A percentile compares a stretch with the other conserved stretches of the same genome.
phyloP scores from a whole-genome alignment of 2,797 vertebrate species.

The Coracias cyanogaster region DNA sequence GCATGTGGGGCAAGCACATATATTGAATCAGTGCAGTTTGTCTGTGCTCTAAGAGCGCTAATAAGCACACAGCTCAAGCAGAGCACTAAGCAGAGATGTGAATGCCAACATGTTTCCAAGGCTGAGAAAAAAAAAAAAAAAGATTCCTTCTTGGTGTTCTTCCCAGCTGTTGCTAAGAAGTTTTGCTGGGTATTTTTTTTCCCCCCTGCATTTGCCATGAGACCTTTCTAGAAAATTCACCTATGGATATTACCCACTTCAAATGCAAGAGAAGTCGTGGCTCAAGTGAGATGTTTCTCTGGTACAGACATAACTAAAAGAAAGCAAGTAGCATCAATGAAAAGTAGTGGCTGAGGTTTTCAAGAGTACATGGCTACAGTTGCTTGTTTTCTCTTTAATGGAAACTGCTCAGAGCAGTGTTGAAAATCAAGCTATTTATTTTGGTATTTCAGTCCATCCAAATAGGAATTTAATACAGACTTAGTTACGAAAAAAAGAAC shows the following conservation, averaged over 20 bases:
- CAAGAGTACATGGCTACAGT: not conserved
- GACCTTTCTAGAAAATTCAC: constrained; percentile 12
- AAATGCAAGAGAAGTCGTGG: not conserved
- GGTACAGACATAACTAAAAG: not conserved
- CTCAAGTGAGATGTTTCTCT: not conserved
- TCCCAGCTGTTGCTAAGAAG: constrained; percentile 61
- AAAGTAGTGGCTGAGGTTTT: not conserved
- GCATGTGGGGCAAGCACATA: not conserved
- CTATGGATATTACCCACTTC: not conserved
- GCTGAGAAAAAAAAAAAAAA: constrained; percentile 26
- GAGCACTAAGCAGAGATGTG: not conserved
- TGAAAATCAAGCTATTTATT: not conserved
- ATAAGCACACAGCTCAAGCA: constrained; percentile 1
- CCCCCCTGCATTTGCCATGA: not conserved
- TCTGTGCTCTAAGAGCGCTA: not conserved
- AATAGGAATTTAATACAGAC: not conserved
- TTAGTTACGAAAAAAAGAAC: not conserved
- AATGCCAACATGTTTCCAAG: constrained; percentile 15
- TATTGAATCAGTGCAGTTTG: not conserved
- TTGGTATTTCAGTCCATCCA: not conserved
- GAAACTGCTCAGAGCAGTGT: not conserved
- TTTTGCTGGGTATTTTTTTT: not conserved
- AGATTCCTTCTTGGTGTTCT: constrained; percentile 28
- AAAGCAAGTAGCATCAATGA: not conserved
- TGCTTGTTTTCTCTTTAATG: not conserved